Conservation (phyloP, 1,140 invertebrate species). For the Temnothorax curvispinosus region DNA sequence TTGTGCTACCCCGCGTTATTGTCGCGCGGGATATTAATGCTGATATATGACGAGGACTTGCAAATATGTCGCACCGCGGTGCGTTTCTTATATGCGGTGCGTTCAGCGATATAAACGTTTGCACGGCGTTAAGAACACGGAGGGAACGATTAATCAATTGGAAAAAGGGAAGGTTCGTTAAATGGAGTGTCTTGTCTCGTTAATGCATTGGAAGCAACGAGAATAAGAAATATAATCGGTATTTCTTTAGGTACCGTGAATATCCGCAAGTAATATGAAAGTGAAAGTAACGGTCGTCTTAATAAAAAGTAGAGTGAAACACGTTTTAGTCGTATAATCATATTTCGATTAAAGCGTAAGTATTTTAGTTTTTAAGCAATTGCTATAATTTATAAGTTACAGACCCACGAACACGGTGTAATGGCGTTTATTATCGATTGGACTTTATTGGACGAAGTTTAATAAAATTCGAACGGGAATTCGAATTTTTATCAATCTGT, state of each 20-base stretch:
- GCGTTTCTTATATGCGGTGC: not conserved
- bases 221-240: not conserved
- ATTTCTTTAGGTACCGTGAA: not conserved
- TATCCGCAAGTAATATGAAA: not conserved
- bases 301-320: not conserved
- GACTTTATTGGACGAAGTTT: not conserved
- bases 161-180: not conserved
- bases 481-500: slow-evolving; percentile 53
- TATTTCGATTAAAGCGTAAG: not conserved
- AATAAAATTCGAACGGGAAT: slow-evolving; percentile 29
- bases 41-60: slow-evolving; percentile 47
- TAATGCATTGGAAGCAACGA: not conserved
- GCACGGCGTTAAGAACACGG: not conserved
- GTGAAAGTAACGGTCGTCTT: not conserved
- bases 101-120: not conserved
- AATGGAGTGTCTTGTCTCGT: not conserved
- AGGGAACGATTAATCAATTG: slow-evolving; percentile 24
- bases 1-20: slow-evolving; percentile 57
- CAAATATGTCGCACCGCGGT: slow-evolving; percentile 29
- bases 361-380: not conserved
- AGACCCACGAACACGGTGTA: not conserved
- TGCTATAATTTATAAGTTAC: not conserved
- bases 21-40: slow-evolving; percentile 67
- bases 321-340: not conserved
- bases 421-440: slow-evolving; percentile 4